Percentiles rank a stretch among this genome's conserved stretches.
Conservation (phyloP, 2,113 vertebrate species). For the Etheostoma spectabile region DNA sequence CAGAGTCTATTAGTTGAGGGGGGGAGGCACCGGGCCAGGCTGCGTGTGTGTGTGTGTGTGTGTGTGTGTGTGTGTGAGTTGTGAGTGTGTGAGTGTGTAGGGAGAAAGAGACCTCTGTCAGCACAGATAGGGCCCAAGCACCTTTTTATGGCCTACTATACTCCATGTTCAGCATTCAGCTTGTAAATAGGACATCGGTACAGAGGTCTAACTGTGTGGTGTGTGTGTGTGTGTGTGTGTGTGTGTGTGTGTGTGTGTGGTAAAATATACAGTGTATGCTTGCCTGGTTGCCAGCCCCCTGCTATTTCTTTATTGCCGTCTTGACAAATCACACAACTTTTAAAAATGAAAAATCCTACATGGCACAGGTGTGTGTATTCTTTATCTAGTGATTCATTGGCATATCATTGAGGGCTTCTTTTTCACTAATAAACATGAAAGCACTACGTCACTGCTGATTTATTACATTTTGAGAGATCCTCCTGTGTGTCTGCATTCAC, state of each 20-base stretch:
- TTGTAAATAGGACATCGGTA: slow-evolving; percentile 68
- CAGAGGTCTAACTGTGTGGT: slow-evolving; percentile 24
- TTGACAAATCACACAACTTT: background rate
- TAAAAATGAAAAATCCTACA: background rate
- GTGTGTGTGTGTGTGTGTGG: background rate
- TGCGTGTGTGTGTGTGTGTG: slow-evolving; percentile 3
- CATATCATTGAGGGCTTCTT: background rate
- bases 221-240: background rate
- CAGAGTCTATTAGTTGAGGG: slow-evolving; percentile 79
- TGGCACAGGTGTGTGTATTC: background rate
- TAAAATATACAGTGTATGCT: slow-evolving; percentile 7
- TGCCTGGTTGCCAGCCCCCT: background rate
- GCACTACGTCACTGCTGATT: background rate
- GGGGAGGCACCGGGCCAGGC: slow-evolving; percentile 62
- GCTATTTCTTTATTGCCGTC: background rate
- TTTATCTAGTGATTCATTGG: background rate
- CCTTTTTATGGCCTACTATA: slow-evolving; percentile 78
- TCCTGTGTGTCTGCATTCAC: background rate
- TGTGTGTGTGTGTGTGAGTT: slow-evolving; percentile 27
- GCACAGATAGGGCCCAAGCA: slow-evolving; percentile 71
- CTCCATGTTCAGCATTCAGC: slow-evolving; percentile 71
- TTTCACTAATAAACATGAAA: background rate
- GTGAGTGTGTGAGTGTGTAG: slow-evolving; percentile 33
- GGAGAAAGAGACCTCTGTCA: slow-evolving; percentile 71
- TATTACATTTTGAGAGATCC: slow-evolving; percentile 1